These are phyloP conservation scores for Salminus brasiliensis DNA, from an alignment of 2,113 vertebrate genomes.

Conservation along the genomic window DNA sequence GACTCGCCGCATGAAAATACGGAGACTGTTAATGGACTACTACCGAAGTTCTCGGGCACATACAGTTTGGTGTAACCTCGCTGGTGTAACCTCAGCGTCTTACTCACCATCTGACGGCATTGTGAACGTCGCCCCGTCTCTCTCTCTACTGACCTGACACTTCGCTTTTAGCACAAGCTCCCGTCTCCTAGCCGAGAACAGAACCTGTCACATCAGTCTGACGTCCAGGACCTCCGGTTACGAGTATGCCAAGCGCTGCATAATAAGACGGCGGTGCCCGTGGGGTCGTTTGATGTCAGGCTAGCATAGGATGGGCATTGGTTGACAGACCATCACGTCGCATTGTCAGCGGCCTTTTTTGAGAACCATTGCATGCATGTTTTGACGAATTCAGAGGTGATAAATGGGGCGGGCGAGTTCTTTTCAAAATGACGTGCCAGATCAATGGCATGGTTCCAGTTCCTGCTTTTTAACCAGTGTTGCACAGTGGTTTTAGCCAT, in stretches of 20 bases:
- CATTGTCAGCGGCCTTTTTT: neutral
- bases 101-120: neutral
- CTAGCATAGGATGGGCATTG: neutral
- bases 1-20: too few species aligned
- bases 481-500: too few species aligned
- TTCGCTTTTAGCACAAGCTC: conserved; percentile 18
- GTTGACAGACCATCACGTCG: neutral
- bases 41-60: neutral
- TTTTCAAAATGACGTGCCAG: neutral
- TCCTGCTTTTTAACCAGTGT: too few species aligned
- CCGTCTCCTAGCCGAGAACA: neutral
- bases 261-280: neutral
- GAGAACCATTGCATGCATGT: neutral
- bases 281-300: neutral
- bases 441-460: too few species aligned
- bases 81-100: neutral
- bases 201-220: neutral
- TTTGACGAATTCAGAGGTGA: neutral
- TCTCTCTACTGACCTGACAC: conserved; percentile 25
- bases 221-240: neutral
- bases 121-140: neutral
- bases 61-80: neutral
- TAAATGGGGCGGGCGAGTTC: neutral
- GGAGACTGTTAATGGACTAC: too few species aligned
- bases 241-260: neutral